These are phyloP conservation scores for Nasonia giraulti DNA, from an alignment of 1,140 invertebrate species.

Conservation along the genomic window DNA sequence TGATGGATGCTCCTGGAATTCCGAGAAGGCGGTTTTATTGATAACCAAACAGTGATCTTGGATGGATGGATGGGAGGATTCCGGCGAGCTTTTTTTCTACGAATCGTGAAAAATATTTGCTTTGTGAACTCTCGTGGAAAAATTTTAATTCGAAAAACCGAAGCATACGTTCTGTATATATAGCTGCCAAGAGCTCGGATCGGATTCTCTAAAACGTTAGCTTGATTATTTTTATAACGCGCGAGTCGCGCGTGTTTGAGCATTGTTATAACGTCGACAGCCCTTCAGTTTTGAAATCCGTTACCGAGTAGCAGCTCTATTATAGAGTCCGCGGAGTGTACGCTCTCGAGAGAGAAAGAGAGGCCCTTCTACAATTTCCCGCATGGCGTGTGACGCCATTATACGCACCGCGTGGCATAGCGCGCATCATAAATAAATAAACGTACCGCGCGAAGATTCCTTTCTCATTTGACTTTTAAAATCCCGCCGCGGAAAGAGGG, in stretches of 20 bases:
- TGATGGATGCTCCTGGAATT: not conserved
- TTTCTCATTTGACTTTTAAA: conserved; percentile 28
- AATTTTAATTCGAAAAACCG: not conserved
- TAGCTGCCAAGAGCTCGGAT: too few relatives aligned
- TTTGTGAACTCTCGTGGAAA: not conserved
- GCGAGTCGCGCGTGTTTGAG: too few relatives aligned
- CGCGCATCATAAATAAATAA: not conserved
- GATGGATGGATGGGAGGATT: not conserved
- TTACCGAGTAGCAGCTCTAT: too few relatives aligned
- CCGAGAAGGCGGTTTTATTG: not conserved
- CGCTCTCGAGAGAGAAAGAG: too few relatives aligned
- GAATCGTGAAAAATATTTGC: not conserved
- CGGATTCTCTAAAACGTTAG: too few relatives aligned
- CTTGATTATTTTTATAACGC: too few relatives aligned
- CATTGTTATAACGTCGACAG: too few relatives aligned
- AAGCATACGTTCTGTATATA: too few relatives aligned
- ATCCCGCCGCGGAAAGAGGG: not conserved
- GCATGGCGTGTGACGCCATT: not conserved
- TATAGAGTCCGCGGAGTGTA: too few relatives aligned
- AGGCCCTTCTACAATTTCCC: too few relatives aligned
- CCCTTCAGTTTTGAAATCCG: too few relatives aligned
- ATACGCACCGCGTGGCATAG: not conserved
- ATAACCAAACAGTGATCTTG: not conserved
- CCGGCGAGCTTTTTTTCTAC: not conserved
- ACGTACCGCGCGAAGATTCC: not conserved